phyloP scores from a whole-genome alignment of 1,140 invertebrate species.

The Cydia fagiglandana region DNA sequence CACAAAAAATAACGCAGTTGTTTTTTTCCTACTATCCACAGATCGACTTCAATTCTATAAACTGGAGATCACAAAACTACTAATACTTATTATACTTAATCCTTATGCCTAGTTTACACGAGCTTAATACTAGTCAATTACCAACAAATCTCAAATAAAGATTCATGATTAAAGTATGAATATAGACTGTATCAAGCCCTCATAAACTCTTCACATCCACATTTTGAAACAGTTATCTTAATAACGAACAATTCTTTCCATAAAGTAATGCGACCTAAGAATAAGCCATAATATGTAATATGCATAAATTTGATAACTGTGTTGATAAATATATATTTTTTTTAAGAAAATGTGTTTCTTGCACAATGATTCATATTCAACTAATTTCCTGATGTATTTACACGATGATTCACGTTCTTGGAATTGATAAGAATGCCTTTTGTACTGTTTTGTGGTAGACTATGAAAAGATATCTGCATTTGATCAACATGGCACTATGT shows the following conservation, averaged over 20 bases:
- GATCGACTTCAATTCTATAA: conserved; percentile 55
- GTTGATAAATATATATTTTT: not conserved
- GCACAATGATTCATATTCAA: too few relatives aligned
- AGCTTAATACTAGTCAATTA: not conserved
- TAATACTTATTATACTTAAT: conserved; percentile 59
- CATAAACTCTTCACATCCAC: not conserved
- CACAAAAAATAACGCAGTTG: not conserved
- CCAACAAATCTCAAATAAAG: not conserved
- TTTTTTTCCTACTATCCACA: conserved; percentile 37
- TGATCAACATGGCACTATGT: not conserved
- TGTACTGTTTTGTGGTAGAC: too few relatives aligned
- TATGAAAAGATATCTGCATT: too few relatives aligned
- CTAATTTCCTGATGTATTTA: not conserved
- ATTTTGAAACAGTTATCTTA: conserved; percentile 2
- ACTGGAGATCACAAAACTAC: conserved; percentile 71
- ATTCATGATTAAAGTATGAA: not conserved
- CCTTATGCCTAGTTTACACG: conserved; percentile 33
- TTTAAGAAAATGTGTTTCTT: not conserved
- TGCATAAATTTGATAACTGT: not conserved
- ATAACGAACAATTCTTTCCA: not conserved
- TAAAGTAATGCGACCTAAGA: not conserved
- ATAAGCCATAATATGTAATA: not conserved
- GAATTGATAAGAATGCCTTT: too few relatives aligned
- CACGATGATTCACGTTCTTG: not conserved
- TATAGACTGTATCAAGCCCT: not conserved